Evolutionary conservation across 2,113 vertebrate genomes (phyloP).

Genomic region (Mystacornis crossleyi): DNA sequence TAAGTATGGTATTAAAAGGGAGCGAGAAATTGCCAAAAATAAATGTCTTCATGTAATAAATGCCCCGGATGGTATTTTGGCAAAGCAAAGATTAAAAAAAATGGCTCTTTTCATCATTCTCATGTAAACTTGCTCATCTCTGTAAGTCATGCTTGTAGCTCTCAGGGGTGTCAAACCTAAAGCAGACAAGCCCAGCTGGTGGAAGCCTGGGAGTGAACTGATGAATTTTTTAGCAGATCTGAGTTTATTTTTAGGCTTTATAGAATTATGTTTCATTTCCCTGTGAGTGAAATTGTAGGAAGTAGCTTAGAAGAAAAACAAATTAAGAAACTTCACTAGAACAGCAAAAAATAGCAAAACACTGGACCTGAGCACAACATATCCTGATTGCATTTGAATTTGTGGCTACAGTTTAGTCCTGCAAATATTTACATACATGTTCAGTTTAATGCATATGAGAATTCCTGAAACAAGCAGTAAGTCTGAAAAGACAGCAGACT

Average conservation of each 20-base stretch:
- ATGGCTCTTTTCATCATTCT: slow-evolving; percentile 34
- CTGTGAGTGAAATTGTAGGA: slow-evolving; percentile 64
- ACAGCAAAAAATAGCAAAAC: neutral
- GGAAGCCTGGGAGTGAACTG: slow-evolving; percentile 62
- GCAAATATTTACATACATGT: neutral
- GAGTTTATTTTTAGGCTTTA: slow-evolving; percentile 74
- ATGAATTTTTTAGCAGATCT: slow-evolving; percentile 76
- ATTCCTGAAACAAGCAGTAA: neutral
- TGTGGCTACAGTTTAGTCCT: neutral
- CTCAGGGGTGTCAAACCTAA: slow-evolving; percentile 63
- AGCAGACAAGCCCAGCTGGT: slow-evolving; percentile 77
- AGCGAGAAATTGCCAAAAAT: neutral
- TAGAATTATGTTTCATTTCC: slow-evolving; percentile 70
- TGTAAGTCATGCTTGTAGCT: slow-evolving; percentile 61
- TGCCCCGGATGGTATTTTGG: slow-evolving; percentile 25
- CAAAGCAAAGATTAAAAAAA: slow-evolving; percentile 14
- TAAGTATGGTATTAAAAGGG: neutral
- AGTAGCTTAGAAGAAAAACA: slow-evolving; percentile 21
- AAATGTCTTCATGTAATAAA: neutral
- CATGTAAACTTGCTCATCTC: slow-evolving; percentile 56
- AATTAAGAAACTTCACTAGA: slow-evolving; percentile 1
- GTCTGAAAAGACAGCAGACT: neutral
- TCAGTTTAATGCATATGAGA: neutral
- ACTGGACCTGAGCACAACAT: neutral
- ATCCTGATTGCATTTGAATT: neutral